Evolutionary conservation across 2,797 vertebrate species (phyloP).

Genomic region (Sebastes hubbsi): DNA sequence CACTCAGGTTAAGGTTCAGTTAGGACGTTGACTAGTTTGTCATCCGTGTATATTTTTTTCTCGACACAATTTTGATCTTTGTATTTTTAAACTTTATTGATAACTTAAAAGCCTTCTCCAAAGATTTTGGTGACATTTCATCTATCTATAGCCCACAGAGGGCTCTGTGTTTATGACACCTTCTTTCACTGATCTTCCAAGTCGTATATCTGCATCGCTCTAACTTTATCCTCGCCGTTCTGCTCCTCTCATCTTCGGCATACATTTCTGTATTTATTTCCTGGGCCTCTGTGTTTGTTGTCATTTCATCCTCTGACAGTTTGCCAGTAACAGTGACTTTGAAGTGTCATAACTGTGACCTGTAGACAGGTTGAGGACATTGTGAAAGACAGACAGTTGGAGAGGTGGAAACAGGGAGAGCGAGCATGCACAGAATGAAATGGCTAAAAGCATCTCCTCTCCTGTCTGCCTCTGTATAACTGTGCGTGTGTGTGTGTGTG

Average conservation of each 20-base stretch:
- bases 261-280: constrained; percentile 41
- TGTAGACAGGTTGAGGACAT: constrained; percentile 52
- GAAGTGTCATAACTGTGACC: constrained; percentile 66
- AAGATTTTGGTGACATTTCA: background rate
- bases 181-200: constrained; percentile 1
- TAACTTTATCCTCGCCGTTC: constrained; percentile 6
- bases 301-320: constrained; percentile 64
- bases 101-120: constrained; percentile 6
- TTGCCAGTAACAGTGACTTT: constrained; percentile 59
- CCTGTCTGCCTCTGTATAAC: constrained; percentile 20
- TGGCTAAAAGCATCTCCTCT: background rate
- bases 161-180: background rate
- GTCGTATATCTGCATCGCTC: constrained; percentile 22
- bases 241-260: constrained; percentile 23
- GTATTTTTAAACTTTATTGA: constrained; percentile 1
- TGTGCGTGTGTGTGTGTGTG: background rate
- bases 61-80: background rate
- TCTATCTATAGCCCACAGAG: background rate
- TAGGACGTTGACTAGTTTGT: background rate
- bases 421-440: constrained; percentile 27
- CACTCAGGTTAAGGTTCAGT: background rate
- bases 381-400: constrained; percentile 22
- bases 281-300: constrained; percentile 44
- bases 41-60: background rate
- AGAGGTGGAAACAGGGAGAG: background rate